Evolutionary conservation across 2,888 invertebrate genomes (phyloP).

Genomic region (Xestia xanthographa): DNA sequence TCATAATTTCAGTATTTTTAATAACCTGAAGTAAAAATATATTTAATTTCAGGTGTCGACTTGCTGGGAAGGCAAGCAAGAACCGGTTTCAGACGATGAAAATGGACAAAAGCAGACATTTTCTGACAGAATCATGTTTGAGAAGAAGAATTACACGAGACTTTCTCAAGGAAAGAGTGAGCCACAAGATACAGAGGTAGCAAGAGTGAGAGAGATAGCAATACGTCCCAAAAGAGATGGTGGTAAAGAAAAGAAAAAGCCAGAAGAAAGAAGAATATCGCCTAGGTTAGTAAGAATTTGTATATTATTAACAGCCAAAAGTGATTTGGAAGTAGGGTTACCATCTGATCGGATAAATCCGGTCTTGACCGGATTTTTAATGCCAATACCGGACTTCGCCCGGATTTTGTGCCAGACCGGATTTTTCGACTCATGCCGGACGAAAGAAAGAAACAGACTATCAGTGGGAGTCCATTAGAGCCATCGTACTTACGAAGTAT

Average conservation of each 20-base stretch:
- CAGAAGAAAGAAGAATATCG: not conserved
- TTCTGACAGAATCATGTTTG: conserved; percentile 66
- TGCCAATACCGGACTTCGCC: too few relatives aligned
- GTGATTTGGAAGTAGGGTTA: too few relatives aligned
- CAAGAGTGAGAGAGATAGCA: not conserved
- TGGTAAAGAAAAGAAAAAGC: conserved; percentile 1
- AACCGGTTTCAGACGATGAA: conserved; percentile 81
- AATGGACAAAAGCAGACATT: conserved; percentile 32
- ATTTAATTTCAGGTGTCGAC: conserved; percentile 54
- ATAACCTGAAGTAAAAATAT: not conserved
- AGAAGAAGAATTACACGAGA: conserved; percentile 63
- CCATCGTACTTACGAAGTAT: too few relatives aligned
- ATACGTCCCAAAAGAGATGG: not conserved
- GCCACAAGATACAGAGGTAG: conserved; percentile 52
- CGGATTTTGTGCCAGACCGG: too few relatives aligned
- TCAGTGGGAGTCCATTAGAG: too few relatives aligned
- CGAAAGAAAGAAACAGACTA: too few relatives aligned
- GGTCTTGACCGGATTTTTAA: too few relatives aligned
- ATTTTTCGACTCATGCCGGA: too few relatives aligned
- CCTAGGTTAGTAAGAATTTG: conserved; percentile 15
- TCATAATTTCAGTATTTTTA: not conserved
- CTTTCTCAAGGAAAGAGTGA: conserved; percentile 79
- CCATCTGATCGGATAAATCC: too few relatives aligned
- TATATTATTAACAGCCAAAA: not conserved
- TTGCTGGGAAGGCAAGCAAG: conserved; percentile 82